Base-by-base conservation (phyloP, 2,797 vertebrate species). In the Dendrocincla tyrannina region DNA sequence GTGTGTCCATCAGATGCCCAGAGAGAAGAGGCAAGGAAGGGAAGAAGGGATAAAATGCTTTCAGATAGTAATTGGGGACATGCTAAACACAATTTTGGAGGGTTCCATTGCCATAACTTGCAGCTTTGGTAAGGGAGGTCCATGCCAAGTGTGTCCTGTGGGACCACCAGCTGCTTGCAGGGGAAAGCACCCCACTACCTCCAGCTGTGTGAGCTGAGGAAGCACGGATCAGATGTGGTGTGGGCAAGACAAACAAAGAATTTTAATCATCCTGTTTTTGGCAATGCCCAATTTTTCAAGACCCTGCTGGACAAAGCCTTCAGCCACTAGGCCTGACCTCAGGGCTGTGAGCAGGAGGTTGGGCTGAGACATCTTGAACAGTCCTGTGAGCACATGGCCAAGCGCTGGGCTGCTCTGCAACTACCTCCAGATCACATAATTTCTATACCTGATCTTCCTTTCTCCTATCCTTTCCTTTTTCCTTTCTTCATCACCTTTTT, bases 221-320 rank as follows among this genome's bases (percentile, higher is more conserved):
- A 37, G 47, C n/a, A 53, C 1, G 0, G 24, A 24, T 39, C 46
- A 69, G 27, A 56, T 0, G 0, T 30, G 15, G 7, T 16, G 24
- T 30, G 17, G 39, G 35, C 2, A n/a, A 46, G n/a, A 49, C 23
- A 41, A 44, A 49, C 19, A 41, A 41, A 4, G 12, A 7, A 13
- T 8, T 28, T 85, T 62, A 41, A 42, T 24, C 10, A 60, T 44
- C 19, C 37, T 79, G 59, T 6, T n/a, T n/a, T 19, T 1, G 8
- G 25, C 3, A 22, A 14, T 53, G 17, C 10, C 41, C 10, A n/a
- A 12, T 10, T 44, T 83, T 76, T 73, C 44, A 46, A 19, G 20
- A 56, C 46, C 15, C 16, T 24, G 3, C 8, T 24, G 64, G 35
- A 33, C 58, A 28, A 52, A 74, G 15, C 14, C 47, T 39, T 50